Percentiles rank a stretch among this genome's conserved stretches.
These are phyloP conservation scores for Pseudopleuronectes americanus DNA, from an alignment of 2,797 vertebrate species.

Conservation along the genomic window DNA sequence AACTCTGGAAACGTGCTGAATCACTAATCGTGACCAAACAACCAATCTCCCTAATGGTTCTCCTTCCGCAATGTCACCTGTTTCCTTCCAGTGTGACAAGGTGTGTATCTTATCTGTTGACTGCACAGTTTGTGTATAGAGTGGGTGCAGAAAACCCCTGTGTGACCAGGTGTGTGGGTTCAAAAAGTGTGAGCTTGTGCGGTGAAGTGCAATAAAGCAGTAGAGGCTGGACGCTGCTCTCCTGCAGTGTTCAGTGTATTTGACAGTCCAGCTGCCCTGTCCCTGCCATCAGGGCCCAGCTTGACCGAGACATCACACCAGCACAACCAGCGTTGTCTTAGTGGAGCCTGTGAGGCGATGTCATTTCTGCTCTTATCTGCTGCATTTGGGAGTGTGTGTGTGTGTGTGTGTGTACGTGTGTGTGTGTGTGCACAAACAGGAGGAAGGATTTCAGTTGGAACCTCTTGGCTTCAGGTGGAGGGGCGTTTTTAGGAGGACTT, in stretches of 20 bases:
- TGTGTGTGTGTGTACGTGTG: no score
- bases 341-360: constrained; percentile 26
- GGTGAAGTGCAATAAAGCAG: not conserved
- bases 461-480: constrained; percentile 14
- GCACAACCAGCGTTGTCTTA: constrained; percentile 25
- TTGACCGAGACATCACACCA: constrained; percentile 37
- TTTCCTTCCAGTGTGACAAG: not conserved
- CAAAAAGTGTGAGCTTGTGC: not conserved
- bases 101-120: constrained; percentile 1
- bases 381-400: constrained; percentile 19
- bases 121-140: constrained; percentile 1
- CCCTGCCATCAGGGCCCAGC: constrained; percentile 22
- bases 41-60: constrained; percentile 1
- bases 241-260: constrained; percentile 18
- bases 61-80: constrained; percentile 3
- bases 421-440: no score
- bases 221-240: constrained; percentile 29
- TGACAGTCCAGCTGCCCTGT: constrained; percentile 39
- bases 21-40: constrained; percentile 9
- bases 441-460: constrained; percentile 20
- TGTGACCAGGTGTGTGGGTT: constrained; percentile 12
- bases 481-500: no score
- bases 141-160: constrained; percentile 9
- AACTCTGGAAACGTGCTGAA: no score
- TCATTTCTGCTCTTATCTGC: constrained; percentile 45